Evolutionary conservation across 2,888 invertebrate species (phyloP).

Genomic region (Drosophila mayaguana): DNA sequence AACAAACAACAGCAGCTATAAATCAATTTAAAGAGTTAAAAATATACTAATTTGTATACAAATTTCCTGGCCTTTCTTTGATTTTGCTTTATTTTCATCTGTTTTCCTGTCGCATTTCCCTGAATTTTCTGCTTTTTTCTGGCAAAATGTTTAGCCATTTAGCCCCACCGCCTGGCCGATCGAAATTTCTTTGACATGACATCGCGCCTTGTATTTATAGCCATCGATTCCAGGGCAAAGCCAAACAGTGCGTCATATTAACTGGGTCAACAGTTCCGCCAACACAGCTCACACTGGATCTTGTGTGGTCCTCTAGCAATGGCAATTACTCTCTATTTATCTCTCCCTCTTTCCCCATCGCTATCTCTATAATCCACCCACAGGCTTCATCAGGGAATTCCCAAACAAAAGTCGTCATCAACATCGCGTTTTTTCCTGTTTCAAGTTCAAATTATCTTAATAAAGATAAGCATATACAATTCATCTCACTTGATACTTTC

Average conservation of each 20-base stretch:
- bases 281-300: constrained; percentile 1
- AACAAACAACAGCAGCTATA: not conserved
- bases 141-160: constrained; percentile 6
- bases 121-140: not conserved
- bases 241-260: constrained; percentile 50
- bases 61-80: not conserved
- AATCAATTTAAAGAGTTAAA: not conserved
- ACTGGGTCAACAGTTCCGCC: constrained; percentile 73
- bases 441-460: constrained; percentile 81
- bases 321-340: not conserved
- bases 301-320: constrained; percentile 29
- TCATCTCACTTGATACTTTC: constrained; percentile 28
- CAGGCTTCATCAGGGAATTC: constrained; percentile 74
- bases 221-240: constrained; percentile 16
- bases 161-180: not conserved
- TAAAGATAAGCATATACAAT: constrained; percentile 73
- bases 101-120: constrained; percentile 12
- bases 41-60: not conserved
- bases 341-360: not conserved
- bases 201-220: constrained; percentile 53
- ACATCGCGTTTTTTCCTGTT: constrained; percentile 43
- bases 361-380: not conserved
- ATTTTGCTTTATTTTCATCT: not conserved
- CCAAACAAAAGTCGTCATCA: constrained; percentile 81
- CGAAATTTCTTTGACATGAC: constrained; percentile 45